Evolutionary conservation across 1,140 invertebrate species (phyloP), one percentile per base, ranked within the genome.

Genomic region (Thaumatotibia leucotreta): DNA sequence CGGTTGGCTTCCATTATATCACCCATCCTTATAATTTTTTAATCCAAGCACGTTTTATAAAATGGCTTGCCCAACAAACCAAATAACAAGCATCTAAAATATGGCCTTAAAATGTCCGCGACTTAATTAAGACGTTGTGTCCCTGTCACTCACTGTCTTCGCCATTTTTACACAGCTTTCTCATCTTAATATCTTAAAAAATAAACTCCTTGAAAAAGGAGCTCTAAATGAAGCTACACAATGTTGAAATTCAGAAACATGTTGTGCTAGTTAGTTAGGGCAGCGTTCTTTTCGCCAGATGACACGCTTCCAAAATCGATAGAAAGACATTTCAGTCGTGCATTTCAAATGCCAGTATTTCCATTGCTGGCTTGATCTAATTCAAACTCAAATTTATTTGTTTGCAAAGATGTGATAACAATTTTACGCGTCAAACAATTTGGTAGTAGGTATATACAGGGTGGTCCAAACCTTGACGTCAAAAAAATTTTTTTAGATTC

Each of bases 111-210:
- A 58, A 27, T 14, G 14, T 45, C 39, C 39, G n/a, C 22, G n/a
- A 58, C 52, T 58, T 58, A 58, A 58, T 58, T 58, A 58, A 58
- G 52, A n/a, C n/a, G 24, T 27, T 24, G 52, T 58, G 52, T 58
- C 52, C 23, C 52, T 31, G 52, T 58, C 52, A 58, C 23, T 58
- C 24, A 27, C n/a, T 27, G 52, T 58, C 52, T 58, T 58, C 52
- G 52, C 52, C 11, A 31, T 58, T 58, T 58, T 58, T 58, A n/a
- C 52, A 45, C 20, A 17, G 14, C 39, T 45, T 20, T 45, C 14
- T 45, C 39, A 45, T 45, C 39, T 45, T 20, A n/a, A 45, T 45
- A 45, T 45, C 39, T 45, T 4, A 45, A 45, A 17, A 4, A 4
- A 45, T 9, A 17, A 45, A 9, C 8, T 17, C 14, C 6, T 0